These are phyloP conservation scores for Anagyrus pseudococci DNA, from an alignment of 2,888 invertebrate genomes.

Conservation along the genomic window DNA sequence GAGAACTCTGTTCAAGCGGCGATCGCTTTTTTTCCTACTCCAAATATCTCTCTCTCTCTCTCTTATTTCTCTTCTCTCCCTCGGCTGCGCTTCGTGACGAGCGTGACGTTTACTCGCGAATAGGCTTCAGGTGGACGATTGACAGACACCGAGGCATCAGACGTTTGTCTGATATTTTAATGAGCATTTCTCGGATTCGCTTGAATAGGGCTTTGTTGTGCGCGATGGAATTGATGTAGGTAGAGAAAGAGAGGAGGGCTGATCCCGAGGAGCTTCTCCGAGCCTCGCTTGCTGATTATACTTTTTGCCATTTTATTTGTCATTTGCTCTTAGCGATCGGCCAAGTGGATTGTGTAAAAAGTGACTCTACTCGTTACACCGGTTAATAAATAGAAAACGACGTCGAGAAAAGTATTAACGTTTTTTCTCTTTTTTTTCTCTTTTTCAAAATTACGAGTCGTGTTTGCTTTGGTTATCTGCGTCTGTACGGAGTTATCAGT, in stretches of 20 bases:
- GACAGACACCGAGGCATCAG: neutral
- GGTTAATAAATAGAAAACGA: too few species aligned
- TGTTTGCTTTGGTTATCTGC: neutral
- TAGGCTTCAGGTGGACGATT: too few species aligned
- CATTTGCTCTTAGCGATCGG: too few species aligned
- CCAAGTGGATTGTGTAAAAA: too few species aligned
- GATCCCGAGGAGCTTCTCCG: too few species aligned
- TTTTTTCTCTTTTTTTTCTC: too few species aligned
- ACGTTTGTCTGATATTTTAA: neutral
- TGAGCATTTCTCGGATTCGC: neutral
- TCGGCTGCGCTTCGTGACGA: slow-evolving; percentile 2
- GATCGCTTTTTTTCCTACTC: neutral
- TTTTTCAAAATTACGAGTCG: neutral
- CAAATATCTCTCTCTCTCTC: too few species aligned
- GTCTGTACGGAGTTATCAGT: neutral
- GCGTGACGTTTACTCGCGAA: neutral
- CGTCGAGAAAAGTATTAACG: neutral
- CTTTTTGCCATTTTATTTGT: neutral
- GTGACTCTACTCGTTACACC: too few species aligned
- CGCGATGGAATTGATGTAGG: neutral
- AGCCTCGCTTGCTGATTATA: too few species aligned
- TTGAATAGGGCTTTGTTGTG: neutral
- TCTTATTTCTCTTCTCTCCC: too few species aligned
- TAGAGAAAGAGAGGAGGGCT: neutral
- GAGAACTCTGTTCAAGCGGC: too few species aligned